These are phyloP conservation scores for Artemia sp. DNA, from an alignment of 2,888 invertebrate species.

Conservation along the genomic window DNA sequence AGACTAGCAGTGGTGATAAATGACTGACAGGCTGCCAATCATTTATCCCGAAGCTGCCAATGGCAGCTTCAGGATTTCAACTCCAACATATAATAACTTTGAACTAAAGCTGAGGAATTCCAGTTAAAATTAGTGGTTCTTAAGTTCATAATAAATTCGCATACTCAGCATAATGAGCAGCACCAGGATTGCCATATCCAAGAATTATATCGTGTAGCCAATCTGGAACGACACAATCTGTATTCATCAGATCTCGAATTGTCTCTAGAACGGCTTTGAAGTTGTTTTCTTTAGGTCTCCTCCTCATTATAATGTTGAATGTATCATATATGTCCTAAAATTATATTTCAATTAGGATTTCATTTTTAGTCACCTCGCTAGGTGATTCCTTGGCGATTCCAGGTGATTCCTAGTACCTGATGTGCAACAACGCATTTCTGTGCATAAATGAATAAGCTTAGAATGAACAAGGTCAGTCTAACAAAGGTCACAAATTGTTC, in stretches of 20 bases:
- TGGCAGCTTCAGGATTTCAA: no score
- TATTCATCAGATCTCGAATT: constrained; percentile 96
- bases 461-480: background rate
- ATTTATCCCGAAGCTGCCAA: no score
- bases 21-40: no score
- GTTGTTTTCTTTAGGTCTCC: constrained; percentile 99
- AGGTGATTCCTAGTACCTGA: background rate
- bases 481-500: no score
- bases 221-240: constrained; percentile 88
- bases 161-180: constrained; percentile 80
- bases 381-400: background rate
- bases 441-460: background rate
- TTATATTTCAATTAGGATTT: constrained; percentile 15
- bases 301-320: constrained; percentile 88
- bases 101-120: no score
- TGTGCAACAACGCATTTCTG: background rate
- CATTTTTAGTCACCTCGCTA: background rate
- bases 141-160: constrained; percentile 12
- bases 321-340: constrained; percentile 63
- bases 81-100: no score
- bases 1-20: no score
- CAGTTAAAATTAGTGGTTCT: no score
- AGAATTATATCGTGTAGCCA: constrained; percentile 93
- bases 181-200: constrained; percentile 92
- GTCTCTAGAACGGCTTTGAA: constrained; percentile 99